These are phyloP conservation scores for Peucedramus taeniatus DNA, from an alignment of 2,113 vertebrate genomes.

Conservation along the genomic window DNA sequence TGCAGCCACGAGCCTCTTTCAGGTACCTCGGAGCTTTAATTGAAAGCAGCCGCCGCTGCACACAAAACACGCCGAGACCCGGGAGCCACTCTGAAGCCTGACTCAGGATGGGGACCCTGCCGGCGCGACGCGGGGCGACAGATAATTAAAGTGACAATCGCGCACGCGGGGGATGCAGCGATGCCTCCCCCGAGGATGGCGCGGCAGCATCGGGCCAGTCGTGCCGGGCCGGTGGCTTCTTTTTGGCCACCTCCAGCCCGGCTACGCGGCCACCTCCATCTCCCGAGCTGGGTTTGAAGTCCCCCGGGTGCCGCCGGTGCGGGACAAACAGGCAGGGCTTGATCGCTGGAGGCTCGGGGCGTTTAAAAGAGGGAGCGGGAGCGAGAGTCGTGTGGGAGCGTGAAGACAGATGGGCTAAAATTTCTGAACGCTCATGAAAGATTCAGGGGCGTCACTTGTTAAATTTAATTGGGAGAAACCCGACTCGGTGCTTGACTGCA, in stretches of 20 bases:
- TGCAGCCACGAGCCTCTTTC: not conserved
- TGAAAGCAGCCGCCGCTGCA: conserved; percentile 37
- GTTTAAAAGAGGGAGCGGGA: not conserved
- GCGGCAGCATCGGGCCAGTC: not conserved
- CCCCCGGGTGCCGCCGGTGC: not conserved
- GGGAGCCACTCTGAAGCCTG: conserved; percentile 52
- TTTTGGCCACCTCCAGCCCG: not conserved
- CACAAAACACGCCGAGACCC: not conserved
- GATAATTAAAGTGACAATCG: conserved; percentile 68
- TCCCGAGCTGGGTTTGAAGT: not conserved
- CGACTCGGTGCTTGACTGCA: conserved; percentile 37
- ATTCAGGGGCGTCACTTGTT: conserved; percentile 74
- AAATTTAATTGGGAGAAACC: conserved; percentile 77
- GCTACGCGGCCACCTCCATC: accelerated
- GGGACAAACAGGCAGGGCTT: not conserved
- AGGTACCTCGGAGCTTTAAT: conserved; percentile 50
- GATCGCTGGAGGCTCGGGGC: not conserved
- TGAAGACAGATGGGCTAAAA: conserved; percentile 58
- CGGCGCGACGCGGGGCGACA: conserved; percentile 7
- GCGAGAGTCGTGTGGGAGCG: not conserved
- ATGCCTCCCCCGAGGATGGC: not conserved
- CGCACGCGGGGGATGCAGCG: not conserved
- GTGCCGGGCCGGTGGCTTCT: not conserved
- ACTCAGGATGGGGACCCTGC: conserved; percentile 51
- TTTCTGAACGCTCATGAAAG: conserved; percentile 69